Evolutionary conservation across 1,140 invertebrate genomes (phyloP), one percentile per base, ranked within the genome.

Genomic region (Pachyrhynchus sulphureomaculatus): DNA sequence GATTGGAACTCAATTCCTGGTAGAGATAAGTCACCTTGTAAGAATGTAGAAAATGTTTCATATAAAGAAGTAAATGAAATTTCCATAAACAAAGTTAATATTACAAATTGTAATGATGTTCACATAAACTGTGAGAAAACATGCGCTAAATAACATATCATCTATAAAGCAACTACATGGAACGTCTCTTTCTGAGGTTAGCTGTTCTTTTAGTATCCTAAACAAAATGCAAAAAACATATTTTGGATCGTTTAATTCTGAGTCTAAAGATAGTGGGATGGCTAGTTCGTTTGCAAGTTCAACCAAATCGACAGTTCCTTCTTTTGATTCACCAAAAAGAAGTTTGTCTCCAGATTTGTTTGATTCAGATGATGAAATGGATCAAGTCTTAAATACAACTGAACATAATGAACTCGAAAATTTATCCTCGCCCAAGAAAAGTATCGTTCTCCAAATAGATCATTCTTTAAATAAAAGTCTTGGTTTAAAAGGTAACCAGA

Each of bases 301-400:
- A 0, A 24, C 26, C 1, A 2, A 9, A 10, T 20, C 15, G 2
- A 42, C 39, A 2, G 4, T 21, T 5, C 15, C 6, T 39, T 36
- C 48, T 18, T 33, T 29, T 48, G 47, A 10, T 21, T 34, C 44
- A 51, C 12, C 44, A 23, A 24, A 1, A 33, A 48, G 47, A 52
- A 74, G 77, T 71, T 41, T 62, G 44, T 82, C 81, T 12, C 82
- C 82, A 33, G 82, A 83, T 72, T 69, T 83, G 48, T 83, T 83
- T 75, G 64, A 44, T n/a, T 74, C 71, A 10, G 69, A 70, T 26
- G 65, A 68, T 45, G 71, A 72, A 49, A 34, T 4, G 24, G 9
- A 47, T 24, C 21, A 15, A n/a, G 23, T 26, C 29, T 13, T 29
- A 29, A 24, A 47, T 2, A 15, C 4, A 12, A 29, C 12, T 26